Evolutionary conservation across 2,888 invertebrate species (phyloP), one percentile per base, ranked within the genome.

Genomic region (Drosophila aldrichi): DNA sequence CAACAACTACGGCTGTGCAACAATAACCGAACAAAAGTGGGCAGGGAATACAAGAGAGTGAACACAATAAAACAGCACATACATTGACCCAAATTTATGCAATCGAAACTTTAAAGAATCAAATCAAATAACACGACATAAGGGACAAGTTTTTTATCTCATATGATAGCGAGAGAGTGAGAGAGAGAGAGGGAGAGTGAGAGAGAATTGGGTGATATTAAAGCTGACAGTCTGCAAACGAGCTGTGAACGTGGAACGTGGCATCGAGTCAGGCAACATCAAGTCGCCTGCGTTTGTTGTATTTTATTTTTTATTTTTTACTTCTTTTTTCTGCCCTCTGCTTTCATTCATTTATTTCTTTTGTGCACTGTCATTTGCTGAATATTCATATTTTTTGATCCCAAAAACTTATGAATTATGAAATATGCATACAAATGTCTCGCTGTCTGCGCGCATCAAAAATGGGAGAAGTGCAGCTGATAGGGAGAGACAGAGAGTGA

Each of bases 361-460:
- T 69, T 65, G 59, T 69, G 54, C 67, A 52, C 44, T 69, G 62
- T 59, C 74, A 61, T 69, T 71, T 78, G 60, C 74, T 88, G 88
- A 88, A 88, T 84, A 84, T 88, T 88, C 88, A 84, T 85, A 73
- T 74, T 87, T 81, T 68, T 69, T 77, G 79, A 89, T 79, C 85
- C 79, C 82, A 63, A 78, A 81, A 83, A 78, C 89, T 89, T 89
- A 85, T 86, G 86, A 89, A 86, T 89, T 89, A 89, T 86, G 81
- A 88, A 89, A 89, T 86, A 88, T 82, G 86, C 80, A 89, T 71
- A 70, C 89, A 89, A 89, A 89, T 89, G 88, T 87, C 69, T 72
- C 48, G 38, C 63, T 61, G 79, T 65, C 88, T 74, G 71, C 70
- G 25, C 43, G 36, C 68, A 40, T 32, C 32, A 56, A 18, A 52